phyloP scores from a whole-genome alignment of 1,140 invertebrate species.

The Venustaconcha ellipsiformis region DNA sequence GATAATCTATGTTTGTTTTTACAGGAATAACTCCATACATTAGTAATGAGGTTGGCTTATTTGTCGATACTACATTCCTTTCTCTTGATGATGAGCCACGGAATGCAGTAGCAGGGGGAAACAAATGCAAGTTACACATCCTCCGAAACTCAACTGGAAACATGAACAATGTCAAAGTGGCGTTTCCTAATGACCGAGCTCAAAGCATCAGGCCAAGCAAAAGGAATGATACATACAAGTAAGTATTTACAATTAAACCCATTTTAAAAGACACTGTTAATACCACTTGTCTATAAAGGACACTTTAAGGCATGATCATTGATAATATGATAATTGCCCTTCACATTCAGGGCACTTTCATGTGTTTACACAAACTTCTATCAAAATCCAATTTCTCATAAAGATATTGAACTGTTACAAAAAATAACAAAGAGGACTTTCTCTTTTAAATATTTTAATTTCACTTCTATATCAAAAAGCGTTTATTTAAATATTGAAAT shows the following conservation, averaged over 20 bases:
- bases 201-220: constrained; percentile 64
- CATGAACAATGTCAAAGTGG: constrained; percentile 48
- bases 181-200: constrained; percentile 68
- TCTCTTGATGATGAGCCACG: constrained; percentile 49
- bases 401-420: too few species aligned
- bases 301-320: too few species aligned
- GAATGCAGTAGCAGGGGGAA: constrained; percentile 57
- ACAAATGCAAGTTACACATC: constrained; percentile 52
- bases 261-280: too few species aligned
- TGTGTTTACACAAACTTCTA: too few species aligned
- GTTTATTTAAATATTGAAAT: too few species aligned
- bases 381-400: too few species aligned
- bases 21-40: constrained; percentile 67
- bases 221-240: constrained; percentile 61
- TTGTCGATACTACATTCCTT: constrained; percentile 59
- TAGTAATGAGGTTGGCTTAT: constrained; percentile 68
- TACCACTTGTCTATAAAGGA: too few species aligned
- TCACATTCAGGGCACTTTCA: too few species aligned
- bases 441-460: too few species aligned
- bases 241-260: constrained; percentile 26
- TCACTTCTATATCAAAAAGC: too few species aligned
- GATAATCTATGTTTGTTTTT: constrained; percentile 23
- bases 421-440: too few species aligned
- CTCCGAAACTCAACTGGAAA: constrained; percentile 28
- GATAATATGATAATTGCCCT: too few species aligned